Base-by-base conservation (phyloP, 2,113 vertebrate species). In the Antigone vipio region DNA sequence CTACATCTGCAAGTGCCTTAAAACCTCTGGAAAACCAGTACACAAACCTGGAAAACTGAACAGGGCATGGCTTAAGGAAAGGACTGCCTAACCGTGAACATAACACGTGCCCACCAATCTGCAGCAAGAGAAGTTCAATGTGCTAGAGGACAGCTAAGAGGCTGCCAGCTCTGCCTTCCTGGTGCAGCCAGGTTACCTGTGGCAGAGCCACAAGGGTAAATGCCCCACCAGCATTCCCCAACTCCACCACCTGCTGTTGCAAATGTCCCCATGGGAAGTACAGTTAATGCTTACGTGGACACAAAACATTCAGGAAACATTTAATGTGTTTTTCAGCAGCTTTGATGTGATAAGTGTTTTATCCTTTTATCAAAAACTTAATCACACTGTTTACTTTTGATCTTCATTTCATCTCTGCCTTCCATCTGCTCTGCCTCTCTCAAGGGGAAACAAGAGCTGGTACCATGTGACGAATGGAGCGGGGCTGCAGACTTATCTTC, bases 261-360 rank as follows among this genome's bases (percentile, higher is more conserved):
- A 42, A 44, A 11, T 4, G 29, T 60, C 94, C 95, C 89, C 26
- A 6, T 9, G 92, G 94, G 83, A 85, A 95, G 60, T 3, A 16
- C 22, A 62, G 66, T n/a, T 47, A 85, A 53, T 55, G 73, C 92
- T 85, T 66, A 92, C 0, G 7, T 79, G 96, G 92, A 92, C 82
- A 52, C 2, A 0, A 87, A 96, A 73, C 7, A 58, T 66, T 92
- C 68, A 49, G 94, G 86, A 95, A 97, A 89, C 50, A 85, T 82
- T 93, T 85, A 73, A 95, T 82, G 80, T 89, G 89, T 91, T 89
- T 89, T 89, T 77, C 84, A 82, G 76, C 0, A 0, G 80, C 91
- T 97, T 97, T 97, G 94, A 97, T 92, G 91, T 88, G 86, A 75
- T 96, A 97, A 97, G 84, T 89, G 91, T 76, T 97, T 95, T 95